Evolutionary conservation across 2,113 vertebrate genomes (phyloP).

Genomic region (Parotia lawesii): DNA sequence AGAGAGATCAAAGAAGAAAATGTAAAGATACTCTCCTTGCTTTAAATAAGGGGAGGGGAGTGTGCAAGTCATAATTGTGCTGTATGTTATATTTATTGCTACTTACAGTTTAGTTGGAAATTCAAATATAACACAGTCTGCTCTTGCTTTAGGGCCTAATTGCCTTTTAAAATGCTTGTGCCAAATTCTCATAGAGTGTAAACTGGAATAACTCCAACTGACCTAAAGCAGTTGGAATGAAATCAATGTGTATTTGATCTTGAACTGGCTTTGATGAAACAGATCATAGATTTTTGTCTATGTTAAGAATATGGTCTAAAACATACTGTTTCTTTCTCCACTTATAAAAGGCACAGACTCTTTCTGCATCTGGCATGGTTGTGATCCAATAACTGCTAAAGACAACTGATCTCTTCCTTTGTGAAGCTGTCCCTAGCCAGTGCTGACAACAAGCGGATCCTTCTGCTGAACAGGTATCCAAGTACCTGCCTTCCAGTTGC

Average conservation of each 20-base stretch:
- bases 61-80: background rate
- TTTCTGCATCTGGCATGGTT: background rate
- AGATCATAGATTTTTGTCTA: slow-evolving; percentile 42
- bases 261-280: slow-evolving; percentile 38
- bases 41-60: background rate
- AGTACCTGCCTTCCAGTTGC: background rate
- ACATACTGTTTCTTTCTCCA: background rate
- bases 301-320: background rate
- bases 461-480: background rate
- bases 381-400: background rate
- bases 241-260: slow-evolving; percentile 49
- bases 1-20: slow-evolving; percentile 23
- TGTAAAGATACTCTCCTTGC: background rate
- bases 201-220: slow-evolving; percentile 43
- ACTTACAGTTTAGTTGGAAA: slow-evolving; percentile 12
- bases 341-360: background rate
- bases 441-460: accelerated
- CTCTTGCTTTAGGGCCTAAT: slow-evolving; percentile 34
- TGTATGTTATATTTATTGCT: slow-evolving; percentile 14
- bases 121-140: slow-evolving; percentile 15
- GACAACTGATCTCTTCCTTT: background rate
- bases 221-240: slow-evolving; percentile 42
- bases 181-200: slow-evolving; percentile 37
- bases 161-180: slow-evolving; percentile 43
- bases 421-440: background rate